Percentiles rank a stretch among this genome's conserved stretches.
phyloP scores from a whole-genome alignment of 2,113 vertebrate genomes.

The Myxocyprinus asiaticus region DNA sequence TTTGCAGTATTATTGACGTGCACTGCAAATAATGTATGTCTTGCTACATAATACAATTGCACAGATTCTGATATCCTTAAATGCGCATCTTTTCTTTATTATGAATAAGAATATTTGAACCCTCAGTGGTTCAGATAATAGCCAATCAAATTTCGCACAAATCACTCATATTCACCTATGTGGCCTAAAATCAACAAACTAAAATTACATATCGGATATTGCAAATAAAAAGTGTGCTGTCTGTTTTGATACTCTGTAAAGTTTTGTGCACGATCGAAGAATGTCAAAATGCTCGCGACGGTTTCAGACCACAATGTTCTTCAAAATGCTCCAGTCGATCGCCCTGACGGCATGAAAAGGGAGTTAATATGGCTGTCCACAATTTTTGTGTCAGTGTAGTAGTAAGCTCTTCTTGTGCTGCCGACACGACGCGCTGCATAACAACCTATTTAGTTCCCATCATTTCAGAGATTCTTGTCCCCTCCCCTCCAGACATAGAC shows the following conservation, averaged over 20 bases:
- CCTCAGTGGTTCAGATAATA: slow-evolving; percentile 11
- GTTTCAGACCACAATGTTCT: slow-evolving; percentile 34
- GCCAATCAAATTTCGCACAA: not conserved
- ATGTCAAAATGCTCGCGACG: slow-evolving; percentile 15
- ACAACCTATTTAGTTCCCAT: slow-evolving; percentile 67
- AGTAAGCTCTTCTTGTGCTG: slow-evolving; percentile 59
- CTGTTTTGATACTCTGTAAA: slow-evolving; percentile 21
- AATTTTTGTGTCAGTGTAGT: slow-evolving; percentile 63
- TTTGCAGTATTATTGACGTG: not conserved
- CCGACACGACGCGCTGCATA: slow-evolving; percentile 62
- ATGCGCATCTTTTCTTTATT: not conserved
- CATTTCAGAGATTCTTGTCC: slow-evolving; percentile 61
- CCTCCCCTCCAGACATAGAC: slow-evolving; percentile 75
- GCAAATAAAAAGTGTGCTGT: not conserved
- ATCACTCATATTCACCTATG: slow-evolving; percentile 3
- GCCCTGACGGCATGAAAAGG: slow-evolving; percentile 44
- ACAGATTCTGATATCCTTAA: not conserved
- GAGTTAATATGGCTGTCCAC: slow-evolving; percentile 66
- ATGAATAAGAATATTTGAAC: not conserved
- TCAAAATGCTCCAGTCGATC: slow-evolving; percentile 40
- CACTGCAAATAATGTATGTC: not conserved
- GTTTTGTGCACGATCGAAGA: slow-evolving; percentile 25
- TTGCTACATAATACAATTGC: not conserved
- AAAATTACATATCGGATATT: not conserved
- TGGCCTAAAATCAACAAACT: slow-evolving; percentile 10